Evolutionary conservation across 2,888 invertebrate species (phyloP).

Genomic region (Gordius sp.): DNA sequence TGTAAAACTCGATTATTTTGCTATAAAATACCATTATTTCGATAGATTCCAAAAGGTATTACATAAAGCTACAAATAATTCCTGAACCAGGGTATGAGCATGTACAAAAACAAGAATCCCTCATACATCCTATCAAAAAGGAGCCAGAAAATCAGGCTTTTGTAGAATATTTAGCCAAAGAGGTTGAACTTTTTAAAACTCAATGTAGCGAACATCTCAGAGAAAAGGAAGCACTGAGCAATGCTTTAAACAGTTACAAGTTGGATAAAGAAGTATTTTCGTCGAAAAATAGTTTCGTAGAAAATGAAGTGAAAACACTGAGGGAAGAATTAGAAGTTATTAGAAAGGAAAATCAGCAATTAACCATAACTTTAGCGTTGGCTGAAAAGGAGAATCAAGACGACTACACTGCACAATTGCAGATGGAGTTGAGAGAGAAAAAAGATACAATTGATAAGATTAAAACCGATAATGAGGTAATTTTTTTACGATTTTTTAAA

Average conservation of each 20-base stretch:
- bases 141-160: not conserved
- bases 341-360: not conserved
- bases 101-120: too few relatives aligned
- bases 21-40: too few relatives aligned
- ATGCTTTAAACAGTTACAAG: not conserved
- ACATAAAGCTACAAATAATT: too few relatives aligned
- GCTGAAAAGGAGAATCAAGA: conserved; percentile 13
- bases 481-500: not conserved
- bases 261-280: not conserved
- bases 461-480: not conserved
- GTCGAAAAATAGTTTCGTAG: not conserved
- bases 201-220: conserved; percentile 2
- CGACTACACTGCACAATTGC: not conserved
- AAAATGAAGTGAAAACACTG: not conserved
- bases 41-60: too few relatives aligned
- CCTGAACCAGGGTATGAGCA: too few relatives aligned
- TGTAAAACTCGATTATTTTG: too few relatives aligned
- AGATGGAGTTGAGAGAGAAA: not conserved
- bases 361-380: not conserved
- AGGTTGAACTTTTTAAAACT: not conserved
- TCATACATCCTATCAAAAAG: too few relatives aligned
- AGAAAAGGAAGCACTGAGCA: not conserved
- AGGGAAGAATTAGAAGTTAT: not conserved
- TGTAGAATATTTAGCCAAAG: not conserved
- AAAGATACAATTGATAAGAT: conserved; percentile 7